These are phyloP conservation scores for Rhynchotus rufescens DNA, from an alignment of 2,797 vertebrate species.

Conservation along the genomic window DNA sequence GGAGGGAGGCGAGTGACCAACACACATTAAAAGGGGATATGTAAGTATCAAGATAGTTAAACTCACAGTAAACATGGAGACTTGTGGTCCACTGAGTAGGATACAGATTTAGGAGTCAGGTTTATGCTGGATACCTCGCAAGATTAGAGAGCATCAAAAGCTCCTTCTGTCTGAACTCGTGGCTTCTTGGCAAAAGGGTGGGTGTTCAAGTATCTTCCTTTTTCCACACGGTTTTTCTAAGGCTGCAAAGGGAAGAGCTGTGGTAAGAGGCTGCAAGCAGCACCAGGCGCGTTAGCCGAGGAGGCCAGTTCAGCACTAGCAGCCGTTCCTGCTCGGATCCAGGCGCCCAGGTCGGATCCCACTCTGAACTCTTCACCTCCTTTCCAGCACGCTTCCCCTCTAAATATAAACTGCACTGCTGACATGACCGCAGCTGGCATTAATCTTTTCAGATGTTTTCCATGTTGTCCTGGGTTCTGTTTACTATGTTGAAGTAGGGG, in stretches of 20 bases:
- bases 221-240: not conserved
- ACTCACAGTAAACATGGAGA: not conserved
- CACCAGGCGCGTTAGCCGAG: not conserved
- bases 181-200: not conserved
- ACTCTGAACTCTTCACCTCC: slow-evolving; percentile 65
- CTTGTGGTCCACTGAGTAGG: not conserved
- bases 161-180: not conserved
- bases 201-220: not conserved
- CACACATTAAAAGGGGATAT: not conserved
- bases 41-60: not conserved
- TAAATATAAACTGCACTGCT: slow-evolving; percentile 70
- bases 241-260: not conserved
- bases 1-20: not conserved
- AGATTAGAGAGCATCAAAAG: not conserved
- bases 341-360: slow-evolving; percentile 34
- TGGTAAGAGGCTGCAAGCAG: not conserved
- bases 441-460: slow-evolving; percentile 69
- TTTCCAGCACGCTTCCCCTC: slow-evolving; percentile 54
- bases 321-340: not conserved
- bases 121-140: not conserved
- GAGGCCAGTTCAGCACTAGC: not conserved
- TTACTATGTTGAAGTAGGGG: slow-evolving; percentile 34
- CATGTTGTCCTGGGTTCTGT: slow-evolving; percentile 62
- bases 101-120: not conserved
- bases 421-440: slow-evolving; percentile 61